phyloP scores from a whole-genome alignment of 1,140 invertebrate species.

The Macrobrachium rosenbergii region DNA sequence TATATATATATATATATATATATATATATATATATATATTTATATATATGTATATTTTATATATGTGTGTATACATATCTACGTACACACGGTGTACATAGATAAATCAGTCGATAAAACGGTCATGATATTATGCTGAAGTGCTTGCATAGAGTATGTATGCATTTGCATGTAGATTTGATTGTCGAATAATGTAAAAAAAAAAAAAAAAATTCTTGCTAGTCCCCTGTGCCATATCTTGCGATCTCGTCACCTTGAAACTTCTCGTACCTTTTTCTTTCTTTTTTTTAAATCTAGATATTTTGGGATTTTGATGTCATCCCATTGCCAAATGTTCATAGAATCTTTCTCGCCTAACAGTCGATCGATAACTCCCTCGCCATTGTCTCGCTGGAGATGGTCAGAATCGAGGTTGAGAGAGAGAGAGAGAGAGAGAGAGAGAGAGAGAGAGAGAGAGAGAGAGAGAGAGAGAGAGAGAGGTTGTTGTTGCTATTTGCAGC shows the following conservation, averaged over 20 bases:
- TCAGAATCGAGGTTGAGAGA: neutral
- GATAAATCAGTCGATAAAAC: too few species aligned
- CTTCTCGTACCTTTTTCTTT: neutral
- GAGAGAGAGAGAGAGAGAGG: neutral
- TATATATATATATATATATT: too few species aligned
- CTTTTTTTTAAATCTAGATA: neutral
- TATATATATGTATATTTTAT: too few species aligned
- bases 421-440: slow-evolving; percentile 34
- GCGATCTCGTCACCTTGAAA: neutral
- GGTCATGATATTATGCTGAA: too few species aligned
- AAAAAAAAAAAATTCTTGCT: neutral
- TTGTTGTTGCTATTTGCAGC: neutral
- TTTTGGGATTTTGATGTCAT: too few species aligned
- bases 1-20: too few species aligned
- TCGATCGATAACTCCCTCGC: too few species aligned
- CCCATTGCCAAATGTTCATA: too few species aligned
- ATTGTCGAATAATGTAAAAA: neutral
- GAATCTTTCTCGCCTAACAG: neutral
- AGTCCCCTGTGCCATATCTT: too few species aligned
- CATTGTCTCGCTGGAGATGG: neutral
- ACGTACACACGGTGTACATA: too few species aligned
- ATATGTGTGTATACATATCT: neutral
- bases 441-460: slow-evolving; percentile 27
- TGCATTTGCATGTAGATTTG: neutral
- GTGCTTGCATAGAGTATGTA: neutral